These are phyloP conservation scores for Lordiphosa mommai DNA, from an alignment of 1,140 invertebrate genomes.

Conservation along the genomic window DNA sequence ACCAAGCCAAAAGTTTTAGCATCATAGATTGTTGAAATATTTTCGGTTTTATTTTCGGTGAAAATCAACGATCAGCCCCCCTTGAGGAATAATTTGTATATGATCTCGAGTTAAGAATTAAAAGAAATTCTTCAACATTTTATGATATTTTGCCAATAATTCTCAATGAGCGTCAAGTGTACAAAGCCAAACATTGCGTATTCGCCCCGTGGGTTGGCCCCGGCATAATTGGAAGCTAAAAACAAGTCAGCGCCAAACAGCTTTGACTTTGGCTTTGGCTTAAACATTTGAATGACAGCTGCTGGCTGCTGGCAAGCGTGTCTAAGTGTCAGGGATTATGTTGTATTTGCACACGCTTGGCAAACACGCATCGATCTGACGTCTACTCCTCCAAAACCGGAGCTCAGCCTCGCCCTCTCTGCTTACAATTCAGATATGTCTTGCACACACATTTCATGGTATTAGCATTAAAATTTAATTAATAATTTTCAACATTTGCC, in stretches of 20 bases:
- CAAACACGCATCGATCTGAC: conserved; percentile 14
- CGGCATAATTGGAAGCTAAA: conserved; percentile 33
- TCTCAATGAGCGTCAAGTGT: conserved; percentile 30
- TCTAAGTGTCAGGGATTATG: conserved; percentile 67
- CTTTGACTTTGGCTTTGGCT: conserved; percentile 33
- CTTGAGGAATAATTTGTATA: no score
- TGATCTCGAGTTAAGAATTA: no score
- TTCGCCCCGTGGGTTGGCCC: conserved; percentile 39
- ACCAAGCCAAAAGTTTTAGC: no score
- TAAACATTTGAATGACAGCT: conserved; percentile 46
- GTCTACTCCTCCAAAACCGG: conserved; percentile 1
- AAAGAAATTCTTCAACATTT: no score
- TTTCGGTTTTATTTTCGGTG: no score
- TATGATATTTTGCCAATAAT: no score
- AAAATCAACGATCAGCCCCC: no score
- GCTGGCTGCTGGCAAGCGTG: not conserved
- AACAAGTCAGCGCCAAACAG: conserved; percentile 32
- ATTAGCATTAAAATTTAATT: conserved; percentile 70
- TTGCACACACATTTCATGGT: conserved; percentile 19
- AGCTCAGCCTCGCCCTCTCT: conserved; percentile 7
- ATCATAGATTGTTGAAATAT: no score
- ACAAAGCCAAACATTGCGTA: conserved; percentile 70
- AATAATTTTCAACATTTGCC: conserved; percentile 56
- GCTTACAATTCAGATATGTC: conserved; percentile 1
- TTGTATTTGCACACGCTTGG: conserved; percentile 49